phyloP scores from a whole-genome alignment of 2,797 vertebrate genomes.

The Melopsittacus undulatus region DNA sequence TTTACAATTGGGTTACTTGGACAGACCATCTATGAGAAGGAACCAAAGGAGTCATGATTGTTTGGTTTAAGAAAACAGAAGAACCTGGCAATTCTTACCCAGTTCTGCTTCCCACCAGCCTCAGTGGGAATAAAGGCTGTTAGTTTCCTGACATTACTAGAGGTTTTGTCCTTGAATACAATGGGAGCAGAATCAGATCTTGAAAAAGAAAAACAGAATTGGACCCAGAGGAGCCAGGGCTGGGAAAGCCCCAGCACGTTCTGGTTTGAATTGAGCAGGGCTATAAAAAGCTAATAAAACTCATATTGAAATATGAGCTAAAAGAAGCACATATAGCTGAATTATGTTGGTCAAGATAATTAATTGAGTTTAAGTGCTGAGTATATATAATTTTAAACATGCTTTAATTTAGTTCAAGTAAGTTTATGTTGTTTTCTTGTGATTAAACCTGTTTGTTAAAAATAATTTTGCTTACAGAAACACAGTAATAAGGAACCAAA shows the following conservation, averaged over 20 bases:
- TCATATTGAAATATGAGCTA: conserved; percentile 51
- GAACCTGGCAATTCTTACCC: conserved; percentile 57
- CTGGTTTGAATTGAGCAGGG: conserved; percentile 54
- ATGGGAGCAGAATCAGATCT: conserved; percentile 55
- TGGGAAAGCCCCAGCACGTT: conserved; percentile 54
- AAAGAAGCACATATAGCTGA: background rate
- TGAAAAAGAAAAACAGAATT: conserved; percentile 52
- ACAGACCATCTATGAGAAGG: background rate
- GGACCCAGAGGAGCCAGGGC: conserved; percentile 44
- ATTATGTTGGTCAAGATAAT: conserved; percentile 17
- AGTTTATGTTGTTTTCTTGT: background rate
- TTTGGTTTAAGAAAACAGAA: conserved; percentile 63
- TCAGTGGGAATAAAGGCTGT: conserved; percentile 53
- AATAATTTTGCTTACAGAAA: background rate
- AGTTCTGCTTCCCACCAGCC: conserved; percentile 52
- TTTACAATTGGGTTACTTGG: conserved; percentile 18
- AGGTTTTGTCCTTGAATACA: conserved; percentile 59
- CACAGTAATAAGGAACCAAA: conserved; percentile 2
- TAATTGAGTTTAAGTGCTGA: conserved; percentile 12
- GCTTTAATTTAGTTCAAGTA: background rate
- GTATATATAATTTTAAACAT: background rate
- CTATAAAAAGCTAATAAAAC: conserved; percentile 59
- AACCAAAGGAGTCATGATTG: conserved; percentile 41
- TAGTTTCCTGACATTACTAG: conserved; percentile 55
- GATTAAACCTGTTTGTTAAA: conserved; percentile 2